Base-by-base conservation (phyloP, 2,797 vertebrate genomes). In the Helicolenus hilgendorfi region DNA sequence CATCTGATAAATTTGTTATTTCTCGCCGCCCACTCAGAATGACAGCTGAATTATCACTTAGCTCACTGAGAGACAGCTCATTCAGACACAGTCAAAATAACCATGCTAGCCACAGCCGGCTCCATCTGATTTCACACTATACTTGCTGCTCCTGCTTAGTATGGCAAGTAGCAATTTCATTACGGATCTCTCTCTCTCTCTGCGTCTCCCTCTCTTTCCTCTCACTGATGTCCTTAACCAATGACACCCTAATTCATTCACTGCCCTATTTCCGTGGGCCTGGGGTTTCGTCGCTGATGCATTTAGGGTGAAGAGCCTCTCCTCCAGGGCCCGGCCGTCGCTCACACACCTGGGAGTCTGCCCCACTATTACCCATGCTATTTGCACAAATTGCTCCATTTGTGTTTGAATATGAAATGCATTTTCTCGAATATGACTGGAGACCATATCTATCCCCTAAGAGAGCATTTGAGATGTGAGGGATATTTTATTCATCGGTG, bases 371-470 rank as follows among this genome's bases (percentile, higher is more conserved):
- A 95, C 88, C 45, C 91, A 93, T 92, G 89, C 92, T 79, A 96
- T 96, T 96, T 96, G 94, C 91, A 95, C 95, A 96, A 95, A 96
- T 96, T 96, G 95, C 95, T 95, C 94, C 88, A 91, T 94, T 97
- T 96, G 90, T 93, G 91, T 94, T 96, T 93, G 93, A 96, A 95
- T 94, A 95, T 92, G 86, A 95, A 95, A 92, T 89, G 87, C 86
- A 79, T 92, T 95, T 35, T 89, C 84, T 74, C 2, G 31, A 87
- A 92, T 88, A 84, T 80, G 81, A 93, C 85, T 67, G 78, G 70
- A 85, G 83, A 91, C 31, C 18, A 0, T 60, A 72, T 87, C 89
- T 70, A 33, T 83, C 90, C 80, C 85, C 81, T 11, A 56, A 83
- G 84, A 90, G 73, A 87, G 86, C 62, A 20, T 49, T 73, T 75